These are phyloP conservation scores for Trypoxylon attenuatum DNA, from an alignment of 2,888 invertebrate species.

Conservation along the genomic window DNA sequence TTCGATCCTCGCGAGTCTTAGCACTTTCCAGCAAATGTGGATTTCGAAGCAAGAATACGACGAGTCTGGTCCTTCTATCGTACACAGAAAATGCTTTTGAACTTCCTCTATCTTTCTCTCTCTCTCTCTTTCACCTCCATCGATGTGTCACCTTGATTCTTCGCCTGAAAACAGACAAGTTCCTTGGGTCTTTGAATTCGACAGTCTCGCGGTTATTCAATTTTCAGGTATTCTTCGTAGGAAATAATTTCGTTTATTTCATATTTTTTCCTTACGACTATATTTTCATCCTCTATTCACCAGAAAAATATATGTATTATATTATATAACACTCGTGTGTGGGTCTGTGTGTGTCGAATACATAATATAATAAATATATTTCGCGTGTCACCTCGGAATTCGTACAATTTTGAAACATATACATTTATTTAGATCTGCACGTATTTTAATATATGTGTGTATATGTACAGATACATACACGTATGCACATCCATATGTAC, in stretches of 20 bases:
- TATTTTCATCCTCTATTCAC: constrained; percentile 45
- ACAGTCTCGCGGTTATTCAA: constrained; percentile 2
- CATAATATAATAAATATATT: constrained; percentile 45
- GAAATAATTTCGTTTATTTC: constrained; percentile 46
- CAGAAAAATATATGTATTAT: constrained; percentile 42
- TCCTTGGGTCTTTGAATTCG: no score
- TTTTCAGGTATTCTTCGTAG: constrained; percentile 20
- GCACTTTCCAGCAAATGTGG: constrained; percentile 77
- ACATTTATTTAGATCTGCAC: constrained; percentile 25
- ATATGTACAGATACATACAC: constrained; percentile 18
- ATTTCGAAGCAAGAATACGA: constrained; percentile 77
- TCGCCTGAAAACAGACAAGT: no score
- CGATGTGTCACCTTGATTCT: no score
- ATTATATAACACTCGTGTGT: constrained; percentile 64
- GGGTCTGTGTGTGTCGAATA: constrained; percentile 31
- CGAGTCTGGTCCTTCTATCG: constrained; percentile 76
- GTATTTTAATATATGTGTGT: constrained; percentile 11
- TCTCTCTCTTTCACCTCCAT: constrained; percentile 26
- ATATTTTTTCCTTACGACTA: constrained; percentile 53
- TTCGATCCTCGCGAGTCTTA: constrained; percentile 75
- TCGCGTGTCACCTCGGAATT: constrained; percentile 10
- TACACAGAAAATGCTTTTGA: constrained; percentile 76
- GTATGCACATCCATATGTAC: constrained; percentile 13
- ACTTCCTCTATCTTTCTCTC: no score
- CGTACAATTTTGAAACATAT: constrained; percentile 28